Conservation (phyloP, 1,140 invertebrate species). For the Orchestia grillus region DNA sequence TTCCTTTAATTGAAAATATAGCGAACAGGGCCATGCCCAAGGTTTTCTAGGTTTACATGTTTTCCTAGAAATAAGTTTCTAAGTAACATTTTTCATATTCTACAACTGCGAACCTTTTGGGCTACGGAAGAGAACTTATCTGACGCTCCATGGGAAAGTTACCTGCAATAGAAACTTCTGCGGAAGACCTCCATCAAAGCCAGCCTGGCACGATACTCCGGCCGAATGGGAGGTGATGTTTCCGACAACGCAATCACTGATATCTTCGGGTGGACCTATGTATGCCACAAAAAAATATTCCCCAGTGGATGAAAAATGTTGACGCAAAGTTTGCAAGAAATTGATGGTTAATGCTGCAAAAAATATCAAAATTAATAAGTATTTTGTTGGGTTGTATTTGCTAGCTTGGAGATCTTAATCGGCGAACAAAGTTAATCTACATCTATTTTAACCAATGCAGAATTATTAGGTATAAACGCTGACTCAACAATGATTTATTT, state of each 20-base stretch:
- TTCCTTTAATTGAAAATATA: neutral
- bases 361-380: no score
- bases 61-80: neutral
- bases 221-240: conserved; percentile 63
- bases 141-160: neutral
- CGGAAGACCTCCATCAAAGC: conserved; percentile 87
- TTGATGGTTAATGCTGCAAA: no score
- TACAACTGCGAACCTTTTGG: neutral
- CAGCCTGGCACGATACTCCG: conserved; percentile 76
- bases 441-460: no score
- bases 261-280: conserved; percentile 60
- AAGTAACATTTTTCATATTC: neutral
- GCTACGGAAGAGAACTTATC: neutral
- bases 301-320: no score
- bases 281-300: neutral
- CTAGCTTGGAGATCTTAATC: no score
- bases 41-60: neutral
- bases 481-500: no score
- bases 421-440: no score
- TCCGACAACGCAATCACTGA: conserved; percentile 58
- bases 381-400: no score
- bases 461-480: no score
- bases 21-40: neutral
- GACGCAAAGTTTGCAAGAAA: no score
- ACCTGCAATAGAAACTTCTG: conserved; percentile 77